These are phyloP conservation scores for Hiodon alosoides DNA, from an alignment of 2,113 vertebrate species.

Conservation along the genomic window DNA sequence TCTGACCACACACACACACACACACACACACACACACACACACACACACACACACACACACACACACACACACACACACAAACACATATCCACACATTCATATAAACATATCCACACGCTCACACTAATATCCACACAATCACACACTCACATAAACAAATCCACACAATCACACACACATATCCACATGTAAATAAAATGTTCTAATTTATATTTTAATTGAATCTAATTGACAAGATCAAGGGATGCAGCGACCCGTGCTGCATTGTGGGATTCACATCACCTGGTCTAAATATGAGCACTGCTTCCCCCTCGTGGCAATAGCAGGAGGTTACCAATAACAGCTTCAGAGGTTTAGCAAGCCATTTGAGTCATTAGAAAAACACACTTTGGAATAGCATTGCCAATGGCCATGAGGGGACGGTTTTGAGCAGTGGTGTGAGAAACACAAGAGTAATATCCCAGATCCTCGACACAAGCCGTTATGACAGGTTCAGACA, in stretches of 20 bases:
- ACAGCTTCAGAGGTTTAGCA: neutral
- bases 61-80: too few species aligned
- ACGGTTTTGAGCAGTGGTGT: too few species aligned
- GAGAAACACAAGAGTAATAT: neutral
- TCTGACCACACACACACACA: too few species aligned
- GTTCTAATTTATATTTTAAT: neutral
- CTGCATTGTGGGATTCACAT: neutral
- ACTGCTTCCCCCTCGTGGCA: slow-evolving; percentile 11
- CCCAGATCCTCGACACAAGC: neutral
- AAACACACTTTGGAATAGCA: neutral
- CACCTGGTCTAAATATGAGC: neutral
- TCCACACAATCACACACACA: neutral
- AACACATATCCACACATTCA: too few species aligned
- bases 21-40: too few species aligned
- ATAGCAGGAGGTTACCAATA: neutral
- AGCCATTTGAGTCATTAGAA: neutral
- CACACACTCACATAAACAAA: too few species aligned
- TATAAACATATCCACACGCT: too few species aligned
- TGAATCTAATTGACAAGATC: neutral
- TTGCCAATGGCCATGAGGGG: too few species aligned
- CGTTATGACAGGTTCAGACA: neutral
- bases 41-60: too few species aligned
- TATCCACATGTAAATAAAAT: neutral
- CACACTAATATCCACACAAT: too few species aligned
- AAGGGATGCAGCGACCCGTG: neutral